These are phyloP conservation scores for Thelaira solivaga DNA, from an alignment of 2,888 invertebrate genomes.

Conservation along the genomic window DNA sequence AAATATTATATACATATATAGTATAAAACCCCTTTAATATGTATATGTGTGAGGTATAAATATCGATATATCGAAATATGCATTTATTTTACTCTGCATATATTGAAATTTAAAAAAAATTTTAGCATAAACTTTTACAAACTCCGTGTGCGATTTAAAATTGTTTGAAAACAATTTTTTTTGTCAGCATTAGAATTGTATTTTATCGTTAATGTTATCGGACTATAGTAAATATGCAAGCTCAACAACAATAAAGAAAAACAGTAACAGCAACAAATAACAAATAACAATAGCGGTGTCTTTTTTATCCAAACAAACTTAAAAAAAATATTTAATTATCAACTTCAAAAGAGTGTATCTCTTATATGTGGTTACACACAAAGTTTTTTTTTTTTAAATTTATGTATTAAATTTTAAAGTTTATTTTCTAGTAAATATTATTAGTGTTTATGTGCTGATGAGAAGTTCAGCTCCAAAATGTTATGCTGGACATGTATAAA, in stretches of 20 bases:
- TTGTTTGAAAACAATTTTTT: constrained; percentile 9
- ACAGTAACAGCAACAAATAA: constrained; percentile 34
- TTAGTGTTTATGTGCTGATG: constrained; percentile 13
- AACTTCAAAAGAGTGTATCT: neutral
- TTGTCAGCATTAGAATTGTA: constrained; percentile 26
- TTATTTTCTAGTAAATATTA: constrained; percentile 20
- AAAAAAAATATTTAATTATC: constrained; percentile 42
- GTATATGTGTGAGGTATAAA: no score
- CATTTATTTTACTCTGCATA: no score
- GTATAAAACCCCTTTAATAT: no score
- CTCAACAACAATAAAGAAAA: constrained; percentile 17
- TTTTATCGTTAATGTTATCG: constrained; percentile 23
- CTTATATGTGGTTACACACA: neutral
- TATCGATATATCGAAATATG: no score
- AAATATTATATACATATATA: no score
- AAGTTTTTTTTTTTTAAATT: no score
- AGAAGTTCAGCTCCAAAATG: constrained; percentile 22
- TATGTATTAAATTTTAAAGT: neutral
- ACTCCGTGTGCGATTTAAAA: no score
- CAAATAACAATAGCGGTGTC: constrained; percentile 53
- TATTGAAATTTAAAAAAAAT: no score
- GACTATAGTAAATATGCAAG: constrained; percentile 23
- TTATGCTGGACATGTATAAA: neutral
- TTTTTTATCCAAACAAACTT: constrained; percentile 23
- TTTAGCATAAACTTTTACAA: constrained; percentile 10